Conservation (phyloP, 2,113 vertebrate species). For the Prunella fulvescens region DNA sequence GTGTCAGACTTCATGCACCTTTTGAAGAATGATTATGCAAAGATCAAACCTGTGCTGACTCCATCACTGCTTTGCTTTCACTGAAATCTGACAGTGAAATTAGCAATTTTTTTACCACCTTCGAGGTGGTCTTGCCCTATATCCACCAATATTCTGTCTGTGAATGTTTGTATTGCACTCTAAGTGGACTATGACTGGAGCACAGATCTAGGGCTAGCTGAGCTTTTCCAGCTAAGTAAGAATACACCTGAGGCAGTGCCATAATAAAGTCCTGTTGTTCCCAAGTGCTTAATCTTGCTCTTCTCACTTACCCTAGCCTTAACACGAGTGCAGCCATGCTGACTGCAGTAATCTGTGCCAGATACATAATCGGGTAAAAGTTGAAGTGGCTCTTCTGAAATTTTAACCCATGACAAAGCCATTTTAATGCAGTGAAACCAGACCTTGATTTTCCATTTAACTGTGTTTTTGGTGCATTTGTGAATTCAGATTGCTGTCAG, state of each 20-base stretch:
- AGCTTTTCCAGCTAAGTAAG: neutral
- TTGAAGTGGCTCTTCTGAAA: neutral
- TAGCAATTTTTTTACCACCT: rapidly evolving
- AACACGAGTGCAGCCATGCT: neutral
- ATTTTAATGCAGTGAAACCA: neutral
- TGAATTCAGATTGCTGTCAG: neutral
- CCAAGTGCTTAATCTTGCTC: neutral
- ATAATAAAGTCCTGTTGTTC: neutral
- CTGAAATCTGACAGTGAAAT: neutral
- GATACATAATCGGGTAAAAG: neutral
- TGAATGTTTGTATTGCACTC: rapidly evolving
- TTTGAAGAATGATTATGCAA: neutral
- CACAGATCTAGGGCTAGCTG: neutral
- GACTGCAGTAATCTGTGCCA: neutral
- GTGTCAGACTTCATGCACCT: neutral
- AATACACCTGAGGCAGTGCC: neutral
- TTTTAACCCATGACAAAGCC: neutral
- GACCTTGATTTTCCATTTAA: neutral
- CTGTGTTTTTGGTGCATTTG: neutral
- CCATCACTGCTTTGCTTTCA: rapidly evolving
- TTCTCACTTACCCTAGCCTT: neutral
- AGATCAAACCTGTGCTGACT: neutral
- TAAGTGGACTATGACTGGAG: neutral
- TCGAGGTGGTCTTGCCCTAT: neutral
- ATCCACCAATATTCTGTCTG: neutral